Conservation (phyloP, 2,888 invertebrate genomes). For the Tethea ocularis region DNA sequence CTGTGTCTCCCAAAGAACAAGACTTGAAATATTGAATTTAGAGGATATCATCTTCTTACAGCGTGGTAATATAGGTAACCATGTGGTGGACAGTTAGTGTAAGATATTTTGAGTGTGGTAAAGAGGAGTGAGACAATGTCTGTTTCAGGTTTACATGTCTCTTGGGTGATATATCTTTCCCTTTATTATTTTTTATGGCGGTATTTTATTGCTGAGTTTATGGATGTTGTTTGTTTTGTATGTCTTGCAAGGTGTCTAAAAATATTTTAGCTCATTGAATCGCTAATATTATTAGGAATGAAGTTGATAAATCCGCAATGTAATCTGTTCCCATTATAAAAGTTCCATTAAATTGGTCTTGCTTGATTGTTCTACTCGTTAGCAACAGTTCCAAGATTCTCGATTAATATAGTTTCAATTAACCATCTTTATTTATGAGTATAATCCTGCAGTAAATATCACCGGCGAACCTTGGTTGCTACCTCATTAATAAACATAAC, state of each 20-base stretch:
- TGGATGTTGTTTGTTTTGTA: background rate
- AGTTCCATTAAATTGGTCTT: constrained; percentile 33
- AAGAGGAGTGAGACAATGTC: constrained; percentile 1
- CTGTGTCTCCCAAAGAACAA: too few relatives aligned
- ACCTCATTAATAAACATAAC: constrained; percentile 56
- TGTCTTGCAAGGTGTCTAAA: background rate
- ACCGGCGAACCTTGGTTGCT: constrained; percentile 29
- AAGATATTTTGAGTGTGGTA: background rate
- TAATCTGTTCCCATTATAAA: constrained; percentile 25
- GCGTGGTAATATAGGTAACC: too few relatives aligned
- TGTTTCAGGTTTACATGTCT: background rate
- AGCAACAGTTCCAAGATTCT: constrained; percentile 26
- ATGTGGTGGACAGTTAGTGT: too few relatives aligned
- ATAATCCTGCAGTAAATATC: constrained; percentile 65
- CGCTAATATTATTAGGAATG: background rate
- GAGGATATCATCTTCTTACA: too few relatives aligned
- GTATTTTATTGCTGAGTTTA: constrained; percentile 1
- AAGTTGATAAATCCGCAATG: background rate
- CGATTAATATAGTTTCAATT: constrained; percentile 46
- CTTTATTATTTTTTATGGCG: constrained; percentile 5
- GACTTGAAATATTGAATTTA: too few relatives aligned
- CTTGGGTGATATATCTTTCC: background rate
- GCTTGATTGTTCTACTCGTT: constrained; percentile 40
- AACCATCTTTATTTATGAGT: constrained; percentile 63
- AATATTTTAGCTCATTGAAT: background rate